phyloP scores from a whole-genome alignment of 2,888 invertebrate genomes.

The Dasysyrphus albostriatus region DNA sequence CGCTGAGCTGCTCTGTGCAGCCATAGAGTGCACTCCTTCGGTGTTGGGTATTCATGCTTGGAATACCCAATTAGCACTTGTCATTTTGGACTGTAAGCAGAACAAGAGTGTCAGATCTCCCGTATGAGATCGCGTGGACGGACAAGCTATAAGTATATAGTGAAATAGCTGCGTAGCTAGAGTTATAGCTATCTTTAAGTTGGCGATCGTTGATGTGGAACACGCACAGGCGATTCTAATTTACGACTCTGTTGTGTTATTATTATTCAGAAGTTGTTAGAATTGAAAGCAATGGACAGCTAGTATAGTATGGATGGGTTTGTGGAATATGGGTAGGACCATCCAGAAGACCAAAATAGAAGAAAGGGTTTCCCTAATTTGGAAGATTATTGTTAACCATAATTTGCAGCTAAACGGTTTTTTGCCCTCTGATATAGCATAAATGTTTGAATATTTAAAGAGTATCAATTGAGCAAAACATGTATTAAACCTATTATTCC shows the following conservation, averaged over 20 bases:
- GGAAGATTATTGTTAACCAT: constrained; percentile 32
- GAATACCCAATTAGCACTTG: constrained; percentile 74
- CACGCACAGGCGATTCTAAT: constrained; percentile 71
- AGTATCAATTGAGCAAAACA: neutral
- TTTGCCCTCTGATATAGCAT: neutral
- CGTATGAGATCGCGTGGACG: constrained; percentile 44
- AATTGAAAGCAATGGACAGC: constrained; percentile 51
- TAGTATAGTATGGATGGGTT: neutral
- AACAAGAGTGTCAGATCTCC: constrained; percentile 55
- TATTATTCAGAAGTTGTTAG: constrained; percentile 73
- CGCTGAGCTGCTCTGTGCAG: neutral
- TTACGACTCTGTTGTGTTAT: constrained; percentile 60
- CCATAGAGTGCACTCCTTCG: constrained; percentile 57
- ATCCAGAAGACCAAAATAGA: neutral
- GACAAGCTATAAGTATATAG: neutral
- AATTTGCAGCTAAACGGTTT: constrained; percentile 27
- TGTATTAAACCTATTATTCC: neutral
- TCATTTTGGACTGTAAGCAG: constrained; percentile 51
- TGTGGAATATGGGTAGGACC: constrained; percentile 21
- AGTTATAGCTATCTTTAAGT: constrained; percentile 9
- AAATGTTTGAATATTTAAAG: neutral
- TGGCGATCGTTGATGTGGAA: constrained; percentile 58
- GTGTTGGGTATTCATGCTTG: constrained; percentile 39
- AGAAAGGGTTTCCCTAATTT: constrained; percentile 48
- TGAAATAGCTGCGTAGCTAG: neutral